Base-by-base conservation (phyloP, 2,113 vertebrate species). In the Anarhynchus alexandrinus region DNA sequence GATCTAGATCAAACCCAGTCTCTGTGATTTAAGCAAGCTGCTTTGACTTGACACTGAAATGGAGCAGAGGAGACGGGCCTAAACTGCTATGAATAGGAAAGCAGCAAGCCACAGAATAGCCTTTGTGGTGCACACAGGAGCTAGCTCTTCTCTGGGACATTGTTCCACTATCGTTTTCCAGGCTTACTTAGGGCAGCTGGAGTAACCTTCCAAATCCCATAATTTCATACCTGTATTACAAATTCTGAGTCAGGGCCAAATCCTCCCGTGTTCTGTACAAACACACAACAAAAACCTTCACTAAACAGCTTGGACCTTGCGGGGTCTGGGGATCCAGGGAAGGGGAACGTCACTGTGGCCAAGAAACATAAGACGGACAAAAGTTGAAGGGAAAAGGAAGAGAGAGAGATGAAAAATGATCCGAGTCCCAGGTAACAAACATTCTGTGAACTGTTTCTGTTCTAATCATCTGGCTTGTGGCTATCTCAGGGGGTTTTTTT, bases 391-490 rank as follows among this genome's bases (percentile, higher is more conserved):
- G 66, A 57, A 93, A 65, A 87, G 59, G 45, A 80, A 84, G 52
- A 17, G 45, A 54, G 29, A 76, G 71, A 88, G 22, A 49, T 69
- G 73, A 30, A 15, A 76, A 96, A 95, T 43, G 61, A 85, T 95
- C 54, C 65, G 61, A 84, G 74, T 8, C 43, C 3, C 0, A 14
- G 51, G 19, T 65, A 82, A 76, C 72, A 84, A 79, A 65, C 34
- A 38, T 42, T 43, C 86, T 91, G 34, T 72, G 83, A 91, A 32
- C 73, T 45, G 42, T 16, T 94, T 64, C 82, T 71, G 65, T 52
- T 94, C 57, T 84, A 72, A 94, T 91, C 69, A 86, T 19, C n/a
- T 26, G 65, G 34, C 52, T 84, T 79, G 5, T 64, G 38, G 32
- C 58, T 82, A 55, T 73, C 57, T 61, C 3, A 0, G 26, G 27